A percentile compares a stretch with the other conserved stretches of the same genome.
Conservation (phyloP, 2,888 invertebrate species). For the Temnothorax rugatulus region DNA sequence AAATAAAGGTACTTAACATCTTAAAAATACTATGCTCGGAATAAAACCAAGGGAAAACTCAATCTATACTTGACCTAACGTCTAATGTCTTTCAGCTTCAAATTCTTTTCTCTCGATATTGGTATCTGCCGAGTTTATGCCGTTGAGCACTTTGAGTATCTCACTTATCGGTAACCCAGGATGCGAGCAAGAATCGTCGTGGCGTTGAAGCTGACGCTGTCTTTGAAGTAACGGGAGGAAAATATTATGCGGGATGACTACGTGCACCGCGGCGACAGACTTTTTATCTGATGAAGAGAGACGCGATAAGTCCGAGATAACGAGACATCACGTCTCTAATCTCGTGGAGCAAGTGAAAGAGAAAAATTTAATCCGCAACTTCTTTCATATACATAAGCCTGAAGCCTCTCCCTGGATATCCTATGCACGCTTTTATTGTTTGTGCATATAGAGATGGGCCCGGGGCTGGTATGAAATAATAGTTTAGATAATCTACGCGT, state of each 20-base stretch:
- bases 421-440: conserved; percentile 19
- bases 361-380: not conserved
- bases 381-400: not conserved
- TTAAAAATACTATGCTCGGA: not conserved
- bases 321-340: not conserved
- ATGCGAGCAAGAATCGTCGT: not conserved
- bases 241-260: not conserved
- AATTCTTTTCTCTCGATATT: conserved; percentile 18
- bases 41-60: not conserved
- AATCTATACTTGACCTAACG: not conserved
- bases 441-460: conserved; percentile 1
- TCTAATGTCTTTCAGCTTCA: not conserved
- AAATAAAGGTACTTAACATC: not conserved
- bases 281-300: conserved; percentile 14
- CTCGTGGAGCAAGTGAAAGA: conserved; percentile 5
- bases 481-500: conserved; percentile 46
- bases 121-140: not conserved
- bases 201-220: not conserved
- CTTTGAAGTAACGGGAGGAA: not conserved
- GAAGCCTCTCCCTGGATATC: not conserved
- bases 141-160: conserved; percentile 9
- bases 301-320: conserved; percentile 12
- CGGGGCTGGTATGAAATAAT: conserved; percentile 31
- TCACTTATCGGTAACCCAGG: not conserved
- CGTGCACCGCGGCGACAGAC: not conserved